Conservation (phyloP, 2,888 invertebrate species). For the Eupithecia exiguata region DNA sequence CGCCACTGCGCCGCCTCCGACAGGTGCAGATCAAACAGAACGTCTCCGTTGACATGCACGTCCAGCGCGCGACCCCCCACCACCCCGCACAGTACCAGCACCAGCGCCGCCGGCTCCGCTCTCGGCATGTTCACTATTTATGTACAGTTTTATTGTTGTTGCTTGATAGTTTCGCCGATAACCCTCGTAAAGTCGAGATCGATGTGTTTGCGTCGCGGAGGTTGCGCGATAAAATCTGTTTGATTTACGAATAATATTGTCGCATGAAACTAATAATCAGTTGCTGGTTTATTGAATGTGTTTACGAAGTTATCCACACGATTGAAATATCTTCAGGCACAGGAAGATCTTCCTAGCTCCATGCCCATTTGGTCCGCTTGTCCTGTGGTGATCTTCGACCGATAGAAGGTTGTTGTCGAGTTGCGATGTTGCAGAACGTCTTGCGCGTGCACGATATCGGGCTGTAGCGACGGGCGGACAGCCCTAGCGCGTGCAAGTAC, state of each 20-base stretch:
- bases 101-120: not conserved
- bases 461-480: conserved; percentile 93
- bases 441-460: no score
- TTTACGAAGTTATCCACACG: not conserved
- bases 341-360: not conserved
- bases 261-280: not conserved
- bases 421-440: no score
- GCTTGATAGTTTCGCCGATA: conserved; percentile 25
- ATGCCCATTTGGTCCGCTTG: no score
- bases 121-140: conserved; percentile 26
- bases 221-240: conserved; percentile 5
- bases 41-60: not conserved
- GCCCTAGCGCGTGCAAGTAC: conserved; percentile 94
- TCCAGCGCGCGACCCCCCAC: not conserved
- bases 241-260: not conserved
- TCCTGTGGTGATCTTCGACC: no score
- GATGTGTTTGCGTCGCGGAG: conserved; percentile 5
- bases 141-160: conserved; percentile 24
- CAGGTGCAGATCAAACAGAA: not conserved
- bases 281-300: not conserved
- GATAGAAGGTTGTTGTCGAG: no score
- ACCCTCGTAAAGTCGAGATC: conserved; percentile 12
- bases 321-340: no score
- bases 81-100: not conserved
- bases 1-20: not conserved